phyloP scores from a whole-genome alignment of 2,113 vertebrate genomes.

The Tricholaema leucomelas region DNA sequence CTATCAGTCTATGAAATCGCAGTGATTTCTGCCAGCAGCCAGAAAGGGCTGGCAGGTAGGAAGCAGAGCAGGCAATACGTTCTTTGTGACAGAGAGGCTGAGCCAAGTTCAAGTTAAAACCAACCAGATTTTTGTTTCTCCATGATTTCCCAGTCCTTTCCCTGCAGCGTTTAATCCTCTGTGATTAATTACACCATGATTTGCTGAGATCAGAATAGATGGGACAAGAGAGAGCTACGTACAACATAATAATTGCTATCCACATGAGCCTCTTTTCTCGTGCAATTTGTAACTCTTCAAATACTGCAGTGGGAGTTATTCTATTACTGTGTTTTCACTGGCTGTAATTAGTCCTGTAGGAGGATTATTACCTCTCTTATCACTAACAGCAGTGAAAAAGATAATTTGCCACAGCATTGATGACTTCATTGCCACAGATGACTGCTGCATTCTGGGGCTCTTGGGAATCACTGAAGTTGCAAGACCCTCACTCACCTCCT shows the following conservation, averaged over 20 bases:
- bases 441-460: background rate
- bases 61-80: fast-evolving
- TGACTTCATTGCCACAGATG: background rate
- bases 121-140: background rate
- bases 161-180: background rate
- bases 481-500: background rate
- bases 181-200: background rate
- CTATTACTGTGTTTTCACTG: background rate
- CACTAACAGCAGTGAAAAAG: background rate
- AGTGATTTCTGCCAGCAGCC: background rate
- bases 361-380: background rate
- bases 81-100: background rate
- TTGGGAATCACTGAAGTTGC: background rate
- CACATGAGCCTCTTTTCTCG: background rate
- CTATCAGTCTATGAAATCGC: no score
- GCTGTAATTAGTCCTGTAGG: background rate
- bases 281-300: background rate
- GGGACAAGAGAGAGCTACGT: background rate
- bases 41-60: background rate
- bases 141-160: background rate
- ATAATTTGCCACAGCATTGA: fast-evolving
- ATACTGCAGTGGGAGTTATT: background rate
- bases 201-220: background rate
- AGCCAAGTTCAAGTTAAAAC: background rate
- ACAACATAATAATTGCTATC: background rate